Percentiles rank a stretch among this genome's conserved stretches.
These are phyloP conservation scores for Sebastes steindachneri DNA, from an alignment of 2,797 vertebrate species.

Conservation along the genomic window DNA sequence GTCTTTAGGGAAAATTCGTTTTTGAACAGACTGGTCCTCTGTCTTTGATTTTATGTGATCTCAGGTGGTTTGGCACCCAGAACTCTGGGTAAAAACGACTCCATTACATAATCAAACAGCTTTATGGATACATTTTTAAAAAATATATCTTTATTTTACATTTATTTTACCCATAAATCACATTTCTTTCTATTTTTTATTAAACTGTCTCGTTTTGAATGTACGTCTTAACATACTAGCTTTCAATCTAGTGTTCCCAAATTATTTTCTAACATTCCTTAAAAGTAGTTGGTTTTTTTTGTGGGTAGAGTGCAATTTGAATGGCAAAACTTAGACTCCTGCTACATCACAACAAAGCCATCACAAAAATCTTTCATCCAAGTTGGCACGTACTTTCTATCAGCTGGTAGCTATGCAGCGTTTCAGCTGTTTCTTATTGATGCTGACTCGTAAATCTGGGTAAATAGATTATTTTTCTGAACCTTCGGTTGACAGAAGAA, in stretches of 20 bases:
- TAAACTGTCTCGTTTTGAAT: slow-evolving; percentile 17
- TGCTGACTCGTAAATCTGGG: background rate
- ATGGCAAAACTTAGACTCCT: background rate
- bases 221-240: background rate
- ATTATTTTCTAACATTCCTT: slow-evolving; percentile 68
- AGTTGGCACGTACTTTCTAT: background rate
- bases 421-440: background rate
- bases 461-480: background rate
- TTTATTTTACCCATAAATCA: background rate
- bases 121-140: background rate
- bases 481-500: background rate
- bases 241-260: slow-evolving; percentile 11
- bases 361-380: background rate
- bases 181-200: background rate
- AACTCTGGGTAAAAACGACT: background rate
- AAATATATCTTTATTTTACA: background rate
- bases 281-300: background rate
- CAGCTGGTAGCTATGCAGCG: background rate
- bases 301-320: slow-evolving; percentile 3
- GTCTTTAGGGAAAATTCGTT: background rate
- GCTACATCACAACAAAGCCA: slow-evolving; percentile 3
- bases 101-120: background rate
- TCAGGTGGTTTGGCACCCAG: background rate
- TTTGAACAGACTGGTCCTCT: background rate
- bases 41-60: background rate